Conservation (phyloP, 2,113 vertebrate species). For the Corythornis cristatus region DNA sequence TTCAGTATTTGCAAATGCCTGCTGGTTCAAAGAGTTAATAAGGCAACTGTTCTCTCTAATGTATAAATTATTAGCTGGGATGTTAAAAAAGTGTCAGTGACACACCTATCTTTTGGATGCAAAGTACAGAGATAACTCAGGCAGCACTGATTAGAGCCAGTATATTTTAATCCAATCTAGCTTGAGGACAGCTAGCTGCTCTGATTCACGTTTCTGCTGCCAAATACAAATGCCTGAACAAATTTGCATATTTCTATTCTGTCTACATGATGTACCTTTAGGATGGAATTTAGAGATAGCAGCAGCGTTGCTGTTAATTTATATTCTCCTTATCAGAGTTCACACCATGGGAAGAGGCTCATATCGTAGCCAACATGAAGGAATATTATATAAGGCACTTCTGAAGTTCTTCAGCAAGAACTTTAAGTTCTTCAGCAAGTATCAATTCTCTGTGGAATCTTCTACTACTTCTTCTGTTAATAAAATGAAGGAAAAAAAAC, state of each 20-base stretch:
- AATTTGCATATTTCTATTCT: conserved; percentile 20
- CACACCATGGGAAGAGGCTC: neutral
- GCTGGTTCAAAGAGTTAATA: neutral
- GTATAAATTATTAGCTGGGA: conserved; percentile 8
- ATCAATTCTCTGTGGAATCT: neutral
- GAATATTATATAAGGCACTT: conserved; percentile 6
- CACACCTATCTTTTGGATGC: neutral
- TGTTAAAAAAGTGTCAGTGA: neutral
- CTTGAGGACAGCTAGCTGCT: neutral
- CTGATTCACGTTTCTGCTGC: neutral
- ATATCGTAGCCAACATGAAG: neutral
- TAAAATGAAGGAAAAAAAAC: neutral
- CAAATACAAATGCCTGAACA: conserved; percentile 15
- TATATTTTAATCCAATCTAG: neutral
- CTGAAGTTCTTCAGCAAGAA: neutral
- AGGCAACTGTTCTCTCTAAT: neutral
- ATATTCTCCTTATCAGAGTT: conserved; percentile 41
- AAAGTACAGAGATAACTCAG: neutral
- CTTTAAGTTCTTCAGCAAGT: neutral
- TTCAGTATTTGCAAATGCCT: neutral
- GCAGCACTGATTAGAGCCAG: neutral
- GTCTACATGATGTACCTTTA: conserved; percentile 13
- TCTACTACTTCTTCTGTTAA: neutral
- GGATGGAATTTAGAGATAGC: conserved; percentile 47
- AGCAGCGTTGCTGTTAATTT: neutral